Evolutionary conservation across 2,797 vertebrate species (phyloP).

Genomic region (Ambastaia sidthimunki): DNA sequence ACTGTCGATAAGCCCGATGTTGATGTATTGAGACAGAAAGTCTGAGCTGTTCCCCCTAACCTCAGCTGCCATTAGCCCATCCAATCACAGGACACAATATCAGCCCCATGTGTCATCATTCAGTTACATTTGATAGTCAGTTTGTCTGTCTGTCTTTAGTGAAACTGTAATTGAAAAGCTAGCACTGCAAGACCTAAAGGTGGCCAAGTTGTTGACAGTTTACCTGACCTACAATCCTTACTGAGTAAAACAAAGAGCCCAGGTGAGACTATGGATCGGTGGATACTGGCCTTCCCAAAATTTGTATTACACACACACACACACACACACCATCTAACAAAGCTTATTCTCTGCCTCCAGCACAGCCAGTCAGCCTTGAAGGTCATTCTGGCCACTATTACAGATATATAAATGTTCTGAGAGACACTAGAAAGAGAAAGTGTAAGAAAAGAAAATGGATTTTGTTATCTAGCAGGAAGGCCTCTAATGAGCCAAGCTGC

Average conservation of each 20-base stretch:
- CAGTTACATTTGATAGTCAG: no score
- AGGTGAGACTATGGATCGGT: constrained; percentile 1
- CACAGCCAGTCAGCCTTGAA: constrained; percentile 57
- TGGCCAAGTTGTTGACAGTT: background rate
- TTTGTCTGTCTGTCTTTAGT: no score
- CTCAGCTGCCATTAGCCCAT: background rate
- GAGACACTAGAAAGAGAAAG: constrained; percentile 34
- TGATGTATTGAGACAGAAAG: constrained; percentile 10
- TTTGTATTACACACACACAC: background rate
- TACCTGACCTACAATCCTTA: background rate
- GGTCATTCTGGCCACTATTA: constrained; percentile 58
- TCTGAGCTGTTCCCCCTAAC: background rate
- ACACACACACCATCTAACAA: background rate
- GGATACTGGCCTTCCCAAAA: background rate
- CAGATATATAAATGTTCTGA: constrained; percentile 52
- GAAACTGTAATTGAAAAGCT: no score
- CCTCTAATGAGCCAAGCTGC: constrained; percentile 46
- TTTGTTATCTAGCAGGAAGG: constrained; percentile 60
- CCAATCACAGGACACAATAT: background rate
- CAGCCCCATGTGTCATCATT: no score
- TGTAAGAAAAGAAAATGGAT: constrained; percentile 57
- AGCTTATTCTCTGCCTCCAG: constrained; percentile 21
- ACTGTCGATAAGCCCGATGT: constrained; percentile 21
- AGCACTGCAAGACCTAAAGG: background rate
- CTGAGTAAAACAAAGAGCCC: constrained; percentile 12